Evolutionary conservation across 1,140 invertebrate species (phyloP), one percentile per base, ranked within the genome.

Genomic region (Caenorhabditis remanei): DNA sequence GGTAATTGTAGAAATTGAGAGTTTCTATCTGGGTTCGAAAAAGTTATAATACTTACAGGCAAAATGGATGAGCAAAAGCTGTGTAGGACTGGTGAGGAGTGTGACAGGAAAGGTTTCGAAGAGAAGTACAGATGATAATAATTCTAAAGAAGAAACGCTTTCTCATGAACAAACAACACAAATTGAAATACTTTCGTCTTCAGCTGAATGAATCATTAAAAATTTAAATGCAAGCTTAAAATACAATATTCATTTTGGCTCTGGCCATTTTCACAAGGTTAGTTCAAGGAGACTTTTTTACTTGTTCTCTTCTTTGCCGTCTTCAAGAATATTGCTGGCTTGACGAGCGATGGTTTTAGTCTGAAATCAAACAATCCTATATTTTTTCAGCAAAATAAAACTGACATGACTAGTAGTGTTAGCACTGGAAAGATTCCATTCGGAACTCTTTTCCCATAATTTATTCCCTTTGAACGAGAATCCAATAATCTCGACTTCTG

Each of bases 261-360:
- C 50, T 53, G 50, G 50, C 50, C 61, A 40, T 32, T 8, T 65
- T 40, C 21, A 40, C 13, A 1, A 40, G 9, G 6, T 65, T 16
- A 65, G 24, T n/a, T n/a, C n/a, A n/a, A n/a, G n/a, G n/a, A n/a
- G n/a, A n/a, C n/a, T n/a, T n/a, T 19, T 75, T 16, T 75, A n/a
- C 67, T 75, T 32, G 2, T 48, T 19, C 19, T 43, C 40, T 46
- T 75, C 41, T 21, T 46, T 46, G 7, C 24, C 43, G n/a, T 75
- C 67, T 48, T 19, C 67, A 11, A 75, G 9, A 75, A 75, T 75
- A 24, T 75, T 46, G n/a, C 67, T 75, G 67, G 67, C 67, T 75
- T 75, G 67, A 75, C 67, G 67, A 75, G 67, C 67, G 46, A 75
- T n/a, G 46, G 67, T 75, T 75, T 75, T 75, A 46, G 67, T 75